A percentile compares a stretch with the other conserved stretches of the same genome.
Conservation (phyloP, 1,140 invertebrate species). For the Zelostemma sp. region DNA sequence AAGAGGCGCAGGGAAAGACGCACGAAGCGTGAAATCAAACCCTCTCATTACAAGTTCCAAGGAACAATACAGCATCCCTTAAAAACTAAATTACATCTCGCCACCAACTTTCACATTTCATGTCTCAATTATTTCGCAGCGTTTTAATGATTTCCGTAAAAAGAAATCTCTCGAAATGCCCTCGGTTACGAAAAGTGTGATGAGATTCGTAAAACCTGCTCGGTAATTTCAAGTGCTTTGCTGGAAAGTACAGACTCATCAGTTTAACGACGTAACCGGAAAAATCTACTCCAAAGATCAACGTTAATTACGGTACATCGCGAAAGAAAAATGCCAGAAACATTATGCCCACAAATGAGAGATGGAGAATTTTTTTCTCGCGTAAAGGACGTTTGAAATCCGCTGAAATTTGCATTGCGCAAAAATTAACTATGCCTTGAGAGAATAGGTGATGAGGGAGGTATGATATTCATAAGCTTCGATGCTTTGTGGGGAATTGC, state of each 20-base stretch:
- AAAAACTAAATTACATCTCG: too few relatives aligned
- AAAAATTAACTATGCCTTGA: neutral
- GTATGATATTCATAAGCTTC: neutral
- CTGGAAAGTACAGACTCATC: too few relatives aligned
- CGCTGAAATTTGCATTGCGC: too few relatives aligned
- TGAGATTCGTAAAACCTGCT: neutral
- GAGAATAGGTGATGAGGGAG: neutral
- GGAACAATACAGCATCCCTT: neutral
- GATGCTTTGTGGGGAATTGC: too few relatives aligned
- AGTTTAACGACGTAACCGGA: too few relatives aligned
- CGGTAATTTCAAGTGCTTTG: too few relatives aligned
- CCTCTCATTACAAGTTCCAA: neutral
- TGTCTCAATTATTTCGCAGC: too few relatives aligned
- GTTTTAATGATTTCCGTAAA: neutral
- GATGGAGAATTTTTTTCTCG: too few relatives aligned
- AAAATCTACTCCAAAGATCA: neutral
- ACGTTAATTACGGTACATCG: neutral
- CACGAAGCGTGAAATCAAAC: too few relatives aligned
- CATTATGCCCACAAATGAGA: too few relatives aligned
- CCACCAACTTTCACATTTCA: too few relatives aligned
- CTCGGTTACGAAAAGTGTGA: neutral
- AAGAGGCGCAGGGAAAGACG: neutral
- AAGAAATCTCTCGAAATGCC: neutral
- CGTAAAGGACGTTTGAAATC: too few relatives aligned
- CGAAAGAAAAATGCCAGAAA: neutral